A percentile compares a stretch with the other conserved stretches of the same genome.
Conservation (phyloP, 2,888 invertebrate genomes). For the Diplazon laetatorius region DNA sequence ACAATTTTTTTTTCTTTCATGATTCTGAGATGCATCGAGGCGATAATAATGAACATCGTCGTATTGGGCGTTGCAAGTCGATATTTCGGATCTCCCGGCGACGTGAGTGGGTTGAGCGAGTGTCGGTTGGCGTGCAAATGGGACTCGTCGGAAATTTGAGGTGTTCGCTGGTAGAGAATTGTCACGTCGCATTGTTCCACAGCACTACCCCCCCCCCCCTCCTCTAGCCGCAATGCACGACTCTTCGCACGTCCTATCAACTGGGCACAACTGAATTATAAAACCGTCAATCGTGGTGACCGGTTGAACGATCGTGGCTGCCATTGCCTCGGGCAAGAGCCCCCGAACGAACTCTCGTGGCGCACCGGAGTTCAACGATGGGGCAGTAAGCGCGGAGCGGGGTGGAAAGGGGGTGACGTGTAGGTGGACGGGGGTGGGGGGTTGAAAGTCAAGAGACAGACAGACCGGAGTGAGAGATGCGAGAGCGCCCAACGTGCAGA, state of each 20-base stretch:
- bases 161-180: slow-evolving; percentile 42
- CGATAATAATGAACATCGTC: not conserved
- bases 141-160: slow-evolving; percentile 50
- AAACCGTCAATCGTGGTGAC: slow-evolving; percentile 72
- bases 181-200: slow-evolving; percentile 61
- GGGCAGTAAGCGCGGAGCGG: slow-evolving; percentile 6
- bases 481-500: slow-evolving; percentile 35
- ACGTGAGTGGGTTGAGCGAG: slow-evolving; percentile 33
- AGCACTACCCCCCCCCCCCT: slow-evolving; percentile 47
- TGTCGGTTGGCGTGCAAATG: slow-evolving; percentile 39
- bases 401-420: no score
- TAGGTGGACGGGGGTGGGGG: no score
- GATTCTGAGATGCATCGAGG: not conserved
- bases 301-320: slow-evolving; percentile 48
- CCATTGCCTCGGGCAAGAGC: slow-evolving; percentile 20
- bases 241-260: slow-evolving; percentile 74
- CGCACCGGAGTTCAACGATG: slow-evolving; percentile 5
- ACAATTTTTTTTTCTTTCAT: no score
- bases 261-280: slow-evolving; percentile 76
- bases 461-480: slow-evolving; percentile 40
- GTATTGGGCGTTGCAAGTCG: not conserved
- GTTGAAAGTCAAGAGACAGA: no score
- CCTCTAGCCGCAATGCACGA: slow-evolving; percentile 37
- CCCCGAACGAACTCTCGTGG: slow-evolving; percentile 1
- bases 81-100: slow-evolving; percentile 4